These are phyloP conservation scores for Temnothorax unifasciatus DNA, from an alignment of 2,888 invertebrate species.

Conservation along the genomic window DNA sequence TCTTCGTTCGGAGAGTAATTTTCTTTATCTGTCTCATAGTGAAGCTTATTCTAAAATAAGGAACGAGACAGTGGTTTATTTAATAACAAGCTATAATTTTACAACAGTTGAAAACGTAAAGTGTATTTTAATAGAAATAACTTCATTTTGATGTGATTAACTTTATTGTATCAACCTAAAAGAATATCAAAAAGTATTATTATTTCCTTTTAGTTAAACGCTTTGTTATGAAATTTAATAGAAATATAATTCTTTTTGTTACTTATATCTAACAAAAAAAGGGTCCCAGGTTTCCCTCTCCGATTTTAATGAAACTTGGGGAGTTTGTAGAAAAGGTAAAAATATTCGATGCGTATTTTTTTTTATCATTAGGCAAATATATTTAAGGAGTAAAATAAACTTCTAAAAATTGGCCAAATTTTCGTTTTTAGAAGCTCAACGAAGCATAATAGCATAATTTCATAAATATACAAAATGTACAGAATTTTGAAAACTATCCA, in stretches of 20 bases:
- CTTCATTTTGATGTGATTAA: not conserved
- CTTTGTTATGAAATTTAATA: not conserved
- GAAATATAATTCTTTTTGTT: not conserved
- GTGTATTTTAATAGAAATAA: not conserved
- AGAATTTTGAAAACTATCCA: too few relatives aligned
- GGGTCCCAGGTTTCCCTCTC: too few relatives aligned
- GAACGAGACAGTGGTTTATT: not conserved
- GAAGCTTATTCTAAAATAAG: not conserved
- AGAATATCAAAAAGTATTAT: not conserved
- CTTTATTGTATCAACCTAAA: too few relatives aligned
- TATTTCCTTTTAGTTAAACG: not conserved
- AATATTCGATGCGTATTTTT: too few relatives aligned
- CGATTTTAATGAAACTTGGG: too few relatives aligned
- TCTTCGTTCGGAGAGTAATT: constrained; percentile 21
- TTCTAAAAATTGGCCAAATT: too few relatives aligned
- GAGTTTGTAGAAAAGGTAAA: too few relatives aligned
- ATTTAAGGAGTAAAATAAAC: too few relatives aligned
- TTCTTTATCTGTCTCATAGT: not conserved
- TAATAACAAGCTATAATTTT: not conserved
- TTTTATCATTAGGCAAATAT: too few relatives aligned
- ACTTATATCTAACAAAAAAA: not conserved
- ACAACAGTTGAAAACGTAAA: not conserved
- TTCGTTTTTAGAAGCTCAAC: too few relatives aligned
- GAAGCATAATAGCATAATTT: too few relatives aligned
- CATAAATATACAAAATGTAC: too few relatives aligned